Conservation (phyloP, 2,113 vertebrate species). For the Stomatorhinus ivindoensis region DNA sequence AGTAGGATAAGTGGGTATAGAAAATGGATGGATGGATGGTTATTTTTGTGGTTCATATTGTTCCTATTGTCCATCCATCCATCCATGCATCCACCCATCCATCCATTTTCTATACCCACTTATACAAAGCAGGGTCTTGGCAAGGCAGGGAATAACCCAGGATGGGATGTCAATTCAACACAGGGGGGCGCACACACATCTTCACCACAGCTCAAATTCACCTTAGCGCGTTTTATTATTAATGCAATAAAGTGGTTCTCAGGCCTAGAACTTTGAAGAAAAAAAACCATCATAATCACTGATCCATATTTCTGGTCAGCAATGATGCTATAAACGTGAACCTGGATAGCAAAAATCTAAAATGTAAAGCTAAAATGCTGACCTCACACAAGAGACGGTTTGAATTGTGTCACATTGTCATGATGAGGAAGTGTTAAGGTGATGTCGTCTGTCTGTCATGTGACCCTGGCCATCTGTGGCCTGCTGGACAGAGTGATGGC, state of each 20-base stretch:
- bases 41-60: background rate
- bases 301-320: background rate
- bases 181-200: background rate
- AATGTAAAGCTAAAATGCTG: background rate
- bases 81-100: background rate
- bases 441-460: background rate
- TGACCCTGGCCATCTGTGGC: background rate
- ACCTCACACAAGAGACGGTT: background rate
- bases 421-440: background rate
- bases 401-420: background rate
- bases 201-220: background rate
- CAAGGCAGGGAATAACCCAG: background rate
- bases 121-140: background rate
- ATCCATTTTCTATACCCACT: background rate
- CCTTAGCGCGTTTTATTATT: background rate
- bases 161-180: background rate
- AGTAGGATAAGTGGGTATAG: no score
- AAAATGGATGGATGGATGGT: no score
- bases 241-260: background rate
- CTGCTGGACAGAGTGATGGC: background rate
- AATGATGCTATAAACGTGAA: background rate
- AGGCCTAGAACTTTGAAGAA: background rate
- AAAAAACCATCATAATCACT: background rate
- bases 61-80: background rate
- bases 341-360: background rate